Percentiles rank a stretch among this genome's conserved stretches.
Conservation (phyloP, 23 tunicate species). For the Ciona savignyi region DNA sequence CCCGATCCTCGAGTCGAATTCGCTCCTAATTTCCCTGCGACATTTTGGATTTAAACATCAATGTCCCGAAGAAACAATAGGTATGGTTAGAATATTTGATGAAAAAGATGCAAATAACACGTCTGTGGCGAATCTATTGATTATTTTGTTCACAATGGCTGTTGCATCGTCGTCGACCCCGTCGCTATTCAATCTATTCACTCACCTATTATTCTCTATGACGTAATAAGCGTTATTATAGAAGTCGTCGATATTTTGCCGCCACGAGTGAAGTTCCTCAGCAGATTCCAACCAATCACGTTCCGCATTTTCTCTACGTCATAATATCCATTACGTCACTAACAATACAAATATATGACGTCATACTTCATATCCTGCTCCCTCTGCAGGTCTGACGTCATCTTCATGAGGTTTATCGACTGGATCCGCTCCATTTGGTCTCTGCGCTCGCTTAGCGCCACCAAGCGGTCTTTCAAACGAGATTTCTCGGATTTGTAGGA, state of each 20-base stretch:
- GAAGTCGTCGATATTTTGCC: neutral
- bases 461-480: conserved; percentile 19
- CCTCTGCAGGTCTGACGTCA: neutral
- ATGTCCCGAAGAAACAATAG: too few relatives aligned
- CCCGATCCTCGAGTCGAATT: neutral
- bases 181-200: too few relatives aligned
- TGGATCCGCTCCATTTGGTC: conserved; percentile 21
- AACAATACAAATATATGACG: neutral
- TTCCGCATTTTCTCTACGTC: neutral
- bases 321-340: neutral
- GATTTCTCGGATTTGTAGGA: conserved; percentile 15
- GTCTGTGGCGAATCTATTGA: too few relatives aligned
- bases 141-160: too few relatives aligned
- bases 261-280: neutral
- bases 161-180: too few relatives aligned
- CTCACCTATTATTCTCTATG: neutral
- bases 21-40: too few relatives aligned
- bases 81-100: too few relatives aligned
- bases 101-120: too few relatives aligned
- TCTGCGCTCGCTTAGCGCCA: neutral
- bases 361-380: neutral
- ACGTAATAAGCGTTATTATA: neutral
- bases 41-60: too few relatives aligned
- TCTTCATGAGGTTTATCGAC: conserved; percentile 1
- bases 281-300: neutral